A percentile compares a stretch with the other conserved stretches of the same genome.
Conservation (phyloP, 2,797 vertebrate genomes). For the Enteromius unitaeniatus region DNA sequence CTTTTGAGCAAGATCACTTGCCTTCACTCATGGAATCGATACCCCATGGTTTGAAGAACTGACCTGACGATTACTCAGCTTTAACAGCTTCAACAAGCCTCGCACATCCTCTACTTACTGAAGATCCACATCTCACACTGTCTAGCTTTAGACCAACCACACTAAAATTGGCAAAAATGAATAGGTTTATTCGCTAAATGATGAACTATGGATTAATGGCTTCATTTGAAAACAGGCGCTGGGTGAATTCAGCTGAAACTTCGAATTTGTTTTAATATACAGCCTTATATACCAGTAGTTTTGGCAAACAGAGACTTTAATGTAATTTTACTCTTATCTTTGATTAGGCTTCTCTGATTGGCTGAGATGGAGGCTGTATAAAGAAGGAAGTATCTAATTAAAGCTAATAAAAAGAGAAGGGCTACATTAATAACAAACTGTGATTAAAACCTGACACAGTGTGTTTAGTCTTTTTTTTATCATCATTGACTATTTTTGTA, state of each 20-base stretch:
- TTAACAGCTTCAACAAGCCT: conserved; percentile 8
- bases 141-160: neutral
- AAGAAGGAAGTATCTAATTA: neutral
- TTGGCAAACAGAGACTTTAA: neutral
- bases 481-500: neutral
- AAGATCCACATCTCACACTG: neutral
- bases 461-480: neutral
- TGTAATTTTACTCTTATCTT: neutral
- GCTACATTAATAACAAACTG: neutral
- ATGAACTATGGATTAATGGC: neutral
- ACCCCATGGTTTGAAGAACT: neutral
- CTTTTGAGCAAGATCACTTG: conserved; percentile 1
- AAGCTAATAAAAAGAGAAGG: neutral
- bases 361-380: neutral
- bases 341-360: neutral
- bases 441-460: neutral
- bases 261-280: neutral
- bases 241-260: neutral
- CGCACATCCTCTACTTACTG: conserved; percentile 6
- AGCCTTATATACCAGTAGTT: neutral
- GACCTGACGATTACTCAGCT: neutral
- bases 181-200: neutral
- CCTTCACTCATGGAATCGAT: neutral
- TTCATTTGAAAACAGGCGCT: neutral
- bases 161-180: conserved; percentile 6